Percentiles rank a stretch among this genome's conserved stretches.
These are phyloP conservation scores for Myotis lucifugus DNA, from an alignment of 2,113 vertebrate species.

Conservation along the genomic window DNA sequence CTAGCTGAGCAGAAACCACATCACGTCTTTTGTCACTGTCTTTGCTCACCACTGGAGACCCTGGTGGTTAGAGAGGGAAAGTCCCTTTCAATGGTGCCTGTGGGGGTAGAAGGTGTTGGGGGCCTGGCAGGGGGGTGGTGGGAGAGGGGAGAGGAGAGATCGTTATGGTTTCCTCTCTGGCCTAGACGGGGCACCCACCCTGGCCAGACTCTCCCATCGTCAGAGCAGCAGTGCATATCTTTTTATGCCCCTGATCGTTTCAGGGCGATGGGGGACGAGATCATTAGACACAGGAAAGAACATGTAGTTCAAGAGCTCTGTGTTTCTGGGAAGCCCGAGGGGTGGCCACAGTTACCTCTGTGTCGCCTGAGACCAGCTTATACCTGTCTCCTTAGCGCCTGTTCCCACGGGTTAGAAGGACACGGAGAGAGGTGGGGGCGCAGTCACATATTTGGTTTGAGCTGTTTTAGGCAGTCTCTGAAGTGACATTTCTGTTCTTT, in stretches of 20 bases:
- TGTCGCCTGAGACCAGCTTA: background rate
- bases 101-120: conserved; percentile 65
- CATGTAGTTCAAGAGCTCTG: background rate
- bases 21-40: conserved; percentile 69
- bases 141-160: background rate
- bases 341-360: background rate
- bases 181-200: background rate
- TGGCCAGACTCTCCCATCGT: background rate
- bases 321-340: conserved; percentile 28
- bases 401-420: background rate
- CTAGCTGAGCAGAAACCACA: conserved; percentile 79
- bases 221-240: background rate
- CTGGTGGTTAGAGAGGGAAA: conserved; percentile 82
- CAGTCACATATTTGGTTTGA: background rate
- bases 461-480: background rate
- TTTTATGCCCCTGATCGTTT: background rate
- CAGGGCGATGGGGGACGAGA: background rate
- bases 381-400: background rate
- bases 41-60: conserved; percentile 80
- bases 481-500: background rate
- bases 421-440: background rate
- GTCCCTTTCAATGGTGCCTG: conserved; percentile 69
- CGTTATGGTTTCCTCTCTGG: background rate
- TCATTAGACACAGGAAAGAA: background rate
- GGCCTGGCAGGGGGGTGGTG: background rate